Conservation (phyloP, 1,140 invertebrate species). For the Drosophila repletoides region DNA sequence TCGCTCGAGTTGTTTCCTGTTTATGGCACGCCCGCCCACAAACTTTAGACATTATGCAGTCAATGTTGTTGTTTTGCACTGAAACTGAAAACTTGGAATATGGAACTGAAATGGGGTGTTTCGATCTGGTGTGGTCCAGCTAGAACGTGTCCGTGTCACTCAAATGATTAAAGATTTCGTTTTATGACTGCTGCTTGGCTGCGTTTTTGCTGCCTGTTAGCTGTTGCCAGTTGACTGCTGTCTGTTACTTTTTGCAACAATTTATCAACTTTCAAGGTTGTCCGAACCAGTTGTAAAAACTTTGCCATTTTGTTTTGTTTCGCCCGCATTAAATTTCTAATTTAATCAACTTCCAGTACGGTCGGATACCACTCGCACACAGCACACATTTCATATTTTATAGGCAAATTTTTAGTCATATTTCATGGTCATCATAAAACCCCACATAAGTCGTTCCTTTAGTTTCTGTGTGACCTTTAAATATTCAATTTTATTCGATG, state of each 20-base stretch:
- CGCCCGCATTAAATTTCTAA: slow-evolving; percentile 67
- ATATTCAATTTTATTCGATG: slow-evolving; percentile 64
- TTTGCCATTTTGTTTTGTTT: slow-evolving; percentile 54
- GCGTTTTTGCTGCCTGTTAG: slow-evolving; percentile 3
- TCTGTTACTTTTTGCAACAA: slow-evolving; percentile 67
- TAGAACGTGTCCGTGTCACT: slow-evolving; percentile 63
- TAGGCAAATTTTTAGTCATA: slow-evolving; percentile 38
- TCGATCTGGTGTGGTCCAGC: slow-evolving; percentile 14
- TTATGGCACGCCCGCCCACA: slow-evolving; percentile 57
- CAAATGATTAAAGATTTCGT: slow-evolving; percentile 77
- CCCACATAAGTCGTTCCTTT: not conserved
- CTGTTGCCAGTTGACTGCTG: slow-evolving; percentile 26
- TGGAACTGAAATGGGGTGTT: slow-evolving; percentile 15
- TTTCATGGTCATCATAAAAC: slow-evolving; percentile 53
- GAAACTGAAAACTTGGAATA: slow-evolving; percentile 1
- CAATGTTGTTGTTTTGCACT: slow-evolving; percentile 16
- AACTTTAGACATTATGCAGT: slow-evolving; percentile 61
- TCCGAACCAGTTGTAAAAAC: slow-evolving; percentile 63
- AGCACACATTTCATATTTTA: too few relatives aligned
- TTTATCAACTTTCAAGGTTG: slow-evolving; percentile 74
- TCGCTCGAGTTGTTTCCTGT: slow-evolving; percentile 46
- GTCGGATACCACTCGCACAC: not conserved
- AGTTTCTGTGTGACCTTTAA: slow-evolving; percentile 38
- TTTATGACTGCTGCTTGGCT: slow-evolving; percentile 58
- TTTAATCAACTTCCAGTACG: slow-evolving; percentile 69